These are phyloP conservation scores for Limosa lapponica DNA, from an alignment of 2,797 vertebrate genomes.

Conservation along the genomic window DNA sequence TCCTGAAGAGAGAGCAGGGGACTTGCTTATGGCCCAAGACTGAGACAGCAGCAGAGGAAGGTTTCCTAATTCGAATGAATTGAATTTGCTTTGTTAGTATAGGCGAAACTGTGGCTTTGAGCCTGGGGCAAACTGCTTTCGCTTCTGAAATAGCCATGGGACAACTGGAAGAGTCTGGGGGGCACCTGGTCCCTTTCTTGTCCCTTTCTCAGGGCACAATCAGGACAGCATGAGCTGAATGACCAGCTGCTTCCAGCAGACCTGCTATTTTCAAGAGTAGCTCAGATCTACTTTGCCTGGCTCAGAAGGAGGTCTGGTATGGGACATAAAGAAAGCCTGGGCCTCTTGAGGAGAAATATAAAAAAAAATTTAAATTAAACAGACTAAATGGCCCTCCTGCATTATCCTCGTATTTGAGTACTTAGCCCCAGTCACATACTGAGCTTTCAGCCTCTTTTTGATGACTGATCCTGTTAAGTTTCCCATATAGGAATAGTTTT, in stretches of 20 bases:
- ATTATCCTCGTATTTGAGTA: neutral
- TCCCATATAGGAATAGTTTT: neutral
- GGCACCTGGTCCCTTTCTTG: neutral
- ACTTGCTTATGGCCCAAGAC: neutral
- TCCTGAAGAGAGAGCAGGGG: neutral
- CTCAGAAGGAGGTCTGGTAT: neutral
- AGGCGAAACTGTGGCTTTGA: neutral
- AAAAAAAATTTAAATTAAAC: neutral
- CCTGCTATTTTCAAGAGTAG: neutral
- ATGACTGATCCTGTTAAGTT: neutral
- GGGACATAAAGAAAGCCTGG: neutral
- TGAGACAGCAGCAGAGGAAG: neutral
- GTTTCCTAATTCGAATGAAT: rapidly evolving
- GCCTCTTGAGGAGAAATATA: neutral
- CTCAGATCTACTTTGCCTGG: neutral
- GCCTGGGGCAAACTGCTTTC: neutral
- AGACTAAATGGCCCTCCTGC: neutral
- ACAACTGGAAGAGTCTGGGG: neutral
- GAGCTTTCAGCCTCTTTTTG: neutral
- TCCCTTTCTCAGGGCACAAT: neutral
- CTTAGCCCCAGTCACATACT: neutral
- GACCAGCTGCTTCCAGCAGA: neutral
- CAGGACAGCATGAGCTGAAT: neutral
- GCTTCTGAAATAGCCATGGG: neutral
- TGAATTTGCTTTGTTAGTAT: neutral